Conservation (phyloP, 2,888 invertebrate genomes). For the Caenorhabditis sinica region DNA sequence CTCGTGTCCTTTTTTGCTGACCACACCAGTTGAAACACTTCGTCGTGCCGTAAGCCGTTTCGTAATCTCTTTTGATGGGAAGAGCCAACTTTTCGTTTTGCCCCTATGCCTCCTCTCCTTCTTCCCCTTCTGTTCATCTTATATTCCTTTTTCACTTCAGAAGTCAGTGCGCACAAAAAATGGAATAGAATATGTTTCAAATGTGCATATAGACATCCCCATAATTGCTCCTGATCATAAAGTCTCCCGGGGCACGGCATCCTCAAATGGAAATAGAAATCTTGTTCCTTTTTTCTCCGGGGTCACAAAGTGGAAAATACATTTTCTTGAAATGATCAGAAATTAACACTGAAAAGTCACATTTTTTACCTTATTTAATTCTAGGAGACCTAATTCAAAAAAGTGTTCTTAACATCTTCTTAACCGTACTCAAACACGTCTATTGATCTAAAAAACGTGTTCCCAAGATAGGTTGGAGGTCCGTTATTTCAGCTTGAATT, state of each 20-base stretch:
- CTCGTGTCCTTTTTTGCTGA: constrained; percentile 57
- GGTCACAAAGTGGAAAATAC: no score
- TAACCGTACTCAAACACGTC: no score
- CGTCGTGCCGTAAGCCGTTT: constrained; percentile 51
- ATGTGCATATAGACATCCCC: constrained; percentile 13
- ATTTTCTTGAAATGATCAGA: no score
- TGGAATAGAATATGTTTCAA: constrained; percentile 11
- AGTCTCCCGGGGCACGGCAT: constrained; percentile 49
- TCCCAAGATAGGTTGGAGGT: no score
- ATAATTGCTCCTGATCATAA: constrained; percentile 39
- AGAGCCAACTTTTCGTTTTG: constrained; percentile 59
- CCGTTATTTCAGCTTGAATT: no score
- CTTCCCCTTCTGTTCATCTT: constrained; percentile 22
- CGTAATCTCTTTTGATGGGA: constrained; percentile 64
- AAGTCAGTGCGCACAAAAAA: constrained; percentile 21
- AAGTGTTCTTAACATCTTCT: no score
- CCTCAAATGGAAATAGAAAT: no score
- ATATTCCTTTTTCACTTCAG: constrained; percentile 4
- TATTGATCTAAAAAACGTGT: no score
- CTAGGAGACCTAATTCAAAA: no score
- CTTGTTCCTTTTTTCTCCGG: no score
- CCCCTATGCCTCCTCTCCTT: constrained; percentile 17
- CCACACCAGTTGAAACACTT: constrained; percentile 66
- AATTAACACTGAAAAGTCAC: no score
- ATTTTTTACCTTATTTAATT: no score